Base-by-base conservation (phyloP, 2,113 vertebrate genomes). In the Boleophthalmus pectinirostris region DNA sequence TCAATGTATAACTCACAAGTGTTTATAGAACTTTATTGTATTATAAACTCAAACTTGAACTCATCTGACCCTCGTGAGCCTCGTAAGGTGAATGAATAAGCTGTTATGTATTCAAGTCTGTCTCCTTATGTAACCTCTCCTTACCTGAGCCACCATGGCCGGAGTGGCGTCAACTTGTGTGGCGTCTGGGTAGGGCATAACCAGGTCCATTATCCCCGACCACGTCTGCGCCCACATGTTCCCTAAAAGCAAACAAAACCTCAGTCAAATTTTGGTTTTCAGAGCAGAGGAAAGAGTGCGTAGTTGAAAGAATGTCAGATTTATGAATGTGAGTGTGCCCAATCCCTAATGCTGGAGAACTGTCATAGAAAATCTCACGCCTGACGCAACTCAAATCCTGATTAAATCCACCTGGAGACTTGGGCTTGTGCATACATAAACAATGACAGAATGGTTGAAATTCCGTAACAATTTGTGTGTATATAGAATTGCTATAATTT, bases 161-260 rank as follows among this genome's bases (percentile, higher is more conserved):
- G 96, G 97, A 0, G 97, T 98, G 75, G 95, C 96, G 38, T 99
- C 98, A 51, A 98, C 91, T 75, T 95, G 95, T 54, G 93, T 92
- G 60, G 96, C 96, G 25, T 90, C 18, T 0, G 96, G 97, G 77
- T 90, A 99, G 0, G 98, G 98, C 0, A 90, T 87, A 64, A 93
- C 94, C 79, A 99, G 80, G 35, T 97, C 92, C 74, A 96, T 98
- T 82, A 99, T 94, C 63, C 95, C 96, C 69, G 96, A 96, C 98
- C 98, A 99, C 0, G 95, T 96, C 85, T 99, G 97, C 0, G 96
- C 97, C 98, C 98, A 99, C 98, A 99, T 99, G 93, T 99, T 99
- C 33, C 97, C 97, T 99, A 81, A 74, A 87, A 81, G 68, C 0
- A 81, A 23, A 83, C 47, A 73, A 63, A 7, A 79, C 4, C 0